A percentile compares a stretch with the other conserved stretches of the same genome.
phyloP scores from a whole-genome alignment of 2,797 vertebrate genomes.

The Chloroceryle inda region DNA sequence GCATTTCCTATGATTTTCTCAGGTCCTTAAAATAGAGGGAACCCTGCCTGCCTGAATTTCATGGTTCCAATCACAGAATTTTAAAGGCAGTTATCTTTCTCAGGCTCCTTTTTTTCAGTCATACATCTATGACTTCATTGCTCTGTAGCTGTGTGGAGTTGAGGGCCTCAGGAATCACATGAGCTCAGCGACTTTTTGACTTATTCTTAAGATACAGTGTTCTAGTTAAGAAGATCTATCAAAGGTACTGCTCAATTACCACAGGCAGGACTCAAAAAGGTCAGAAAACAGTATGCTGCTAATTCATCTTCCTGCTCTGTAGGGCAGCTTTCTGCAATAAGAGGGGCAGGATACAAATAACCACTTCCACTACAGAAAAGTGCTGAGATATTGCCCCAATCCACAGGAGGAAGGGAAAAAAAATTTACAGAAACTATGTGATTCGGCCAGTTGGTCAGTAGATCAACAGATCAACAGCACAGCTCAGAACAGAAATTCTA shows the following conservation, averaged over 20 bases:
- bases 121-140: neutral
- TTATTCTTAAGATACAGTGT: neutral
- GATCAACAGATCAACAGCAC: neutral
- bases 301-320: neutral
- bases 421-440: neutral
- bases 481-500: neutral
- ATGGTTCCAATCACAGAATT: neutral
- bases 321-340: neutral
- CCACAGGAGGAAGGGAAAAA: neutral
- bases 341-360: neutral
- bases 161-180: neutral
- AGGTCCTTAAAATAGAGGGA: constrained; percentile 17
- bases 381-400: neutral
- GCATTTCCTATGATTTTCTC: constrained; percentile 4
- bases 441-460: neutral
- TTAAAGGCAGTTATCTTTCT: neutral
- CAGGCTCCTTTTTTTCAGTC: neutral
- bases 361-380: neutral
- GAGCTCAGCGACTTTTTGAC: neutral
- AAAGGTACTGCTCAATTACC: neutral
- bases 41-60: neutral
- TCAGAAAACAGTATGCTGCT: neutral
- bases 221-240: neutral
- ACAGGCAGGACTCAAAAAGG: neutral
- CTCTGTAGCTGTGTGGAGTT: neutral